Percentiles rank a stretch among this genome's conserved stretches.
Evolutionary conservation across 1,140 invertebrate species (phyloP).

Genomic region (Nephila pilipes): DNA sequence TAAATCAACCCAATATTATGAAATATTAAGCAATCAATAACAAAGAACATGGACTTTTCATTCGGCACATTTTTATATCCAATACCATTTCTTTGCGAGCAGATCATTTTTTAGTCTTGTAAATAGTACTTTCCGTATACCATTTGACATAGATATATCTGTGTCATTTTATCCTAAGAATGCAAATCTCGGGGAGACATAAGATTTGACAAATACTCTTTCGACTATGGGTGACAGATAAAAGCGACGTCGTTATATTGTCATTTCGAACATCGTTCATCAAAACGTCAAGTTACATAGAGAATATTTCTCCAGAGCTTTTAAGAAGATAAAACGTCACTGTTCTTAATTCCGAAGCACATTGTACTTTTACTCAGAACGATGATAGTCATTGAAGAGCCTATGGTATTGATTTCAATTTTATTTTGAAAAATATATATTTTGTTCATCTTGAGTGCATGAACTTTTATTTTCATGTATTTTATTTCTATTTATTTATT

Average conservation of each 20-base stretch:
- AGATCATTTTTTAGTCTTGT: slow-evolving; percentile 40
- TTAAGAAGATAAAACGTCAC: slow-evolving; percentile 68
- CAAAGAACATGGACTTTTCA: slow-evolving; percentile 11
- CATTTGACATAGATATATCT: slow-evolving; percentile 72
- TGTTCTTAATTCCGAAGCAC: slow-evolving; percentile 43
- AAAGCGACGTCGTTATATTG: slow-evolving; percentile 74
- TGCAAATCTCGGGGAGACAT: slow-evolving; percentile 61
- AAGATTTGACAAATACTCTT: slow-evolving; percentile 74
- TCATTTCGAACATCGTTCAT: slow-evolving; percentile 72
- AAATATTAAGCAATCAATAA: slow-evolving; percentile 38
- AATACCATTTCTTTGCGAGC: background rate
- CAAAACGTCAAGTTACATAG: slow-evolving; percentile 63
- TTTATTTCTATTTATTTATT: too few relatives aligned
- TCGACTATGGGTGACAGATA: slow-evolving; percentile 63
- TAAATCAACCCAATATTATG: slow-evolving; percentile 1
- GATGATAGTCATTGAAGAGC: background rate
- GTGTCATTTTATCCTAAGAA: slow-evolving; percentile 61
- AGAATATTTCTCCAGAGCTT: slow-evolving; percentile 46
- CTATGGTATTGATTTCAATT: background rate
- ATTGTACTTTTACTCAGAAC: background rate
- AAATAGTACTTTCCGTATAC: slow-evolving; percentile 49
- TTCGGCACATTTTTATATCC: background rate
- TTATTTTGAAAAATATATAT: too few relatives aligned
- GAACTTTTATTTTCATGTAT: too few relatives aligned
- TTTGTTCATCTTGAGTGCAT: too few relatives aligned